Conservation (phyloP, 2,888 invertebrate genomes). For the Stenotaenia linearis region DNA sequence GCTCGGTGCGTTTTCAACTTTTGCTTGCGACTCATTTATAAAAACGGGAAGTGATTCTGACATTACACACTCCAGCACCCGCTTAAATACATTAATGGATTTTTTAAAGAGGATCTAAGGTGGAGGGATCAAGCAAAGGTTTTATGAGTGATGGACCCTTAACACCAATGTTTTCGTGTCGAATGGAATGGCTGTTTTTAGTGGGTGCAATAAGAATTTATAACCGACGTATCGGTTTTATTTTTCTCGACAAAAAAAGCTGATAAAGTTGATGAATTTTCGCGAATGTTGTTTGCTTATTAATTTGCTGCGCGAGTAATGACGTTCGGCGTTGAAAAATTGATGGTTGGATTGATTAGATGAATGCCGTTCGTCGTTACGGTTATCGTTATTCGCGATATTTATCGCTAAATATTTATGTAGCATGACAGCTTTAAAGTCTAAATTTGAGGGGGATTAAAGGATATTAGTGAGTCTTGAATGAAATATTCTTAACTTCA, state of each 20-base stretch:
- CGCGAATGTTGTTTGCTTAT: not conserved
- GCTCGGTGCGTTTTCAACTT: not conserved
- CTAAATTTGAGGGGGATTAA: not conserved
- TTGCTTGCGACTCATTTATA: not conserved
- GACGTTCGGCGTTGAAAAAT: not conserved
- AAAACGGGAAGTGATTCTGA: not conserved
- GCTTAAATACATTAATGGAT: constrained; percentile 1
- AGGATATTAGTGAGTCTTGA: not conserved
- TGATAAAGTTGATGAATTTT: not conserved
- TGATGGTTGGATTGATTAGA: not conserved
- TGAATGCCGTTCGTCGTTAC: not conserved
- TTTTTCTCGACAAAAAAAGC: not conserved
- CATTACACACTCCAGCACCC: not conserved
- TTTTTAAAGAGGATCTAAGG: not conserved
- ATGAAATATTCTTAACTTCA: not conserved
- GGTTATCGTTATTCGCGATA: not conserved
- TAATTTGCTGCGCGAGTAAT: not conserved
- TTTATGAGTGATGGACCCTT: not conserved
- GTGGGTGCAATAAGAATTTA: not conserved
- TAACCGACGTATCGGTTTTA: not conserved
- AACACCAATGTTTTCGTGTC: not conserved
- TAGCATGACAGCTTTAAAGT: not conserved
- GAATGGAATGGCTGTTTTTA: not conserved
- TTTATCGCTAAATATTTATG: not conserved
- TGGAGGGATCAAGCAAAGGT: not conserved